Base-by-base conservation (phyloP, 2,797 vertebrate species). In the Mormyrus proboscirostris region DNA sequence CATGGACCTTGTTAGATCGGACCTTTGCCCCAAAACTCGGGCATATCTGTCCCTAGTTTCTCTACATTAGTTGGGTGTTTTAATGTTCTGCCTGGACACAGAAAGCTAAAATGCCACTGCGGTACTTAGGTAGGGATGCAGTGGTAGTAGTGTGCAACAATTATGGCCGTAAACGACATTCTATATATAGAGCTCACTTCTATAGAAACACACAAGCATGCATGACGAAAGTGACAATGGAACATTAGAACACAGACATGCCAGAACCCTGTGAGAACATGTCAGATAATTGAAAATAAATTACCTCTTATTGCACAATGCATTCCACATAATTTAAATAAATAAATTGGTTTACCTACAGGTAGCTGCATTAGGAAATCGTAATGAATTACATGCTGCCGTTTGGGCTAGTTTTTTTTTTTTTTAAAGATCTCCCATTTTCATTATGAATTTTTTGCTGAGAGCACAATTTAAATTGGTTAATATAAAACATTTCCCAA, bases 221-320 rank as follows among this genome's bases (percentile, higher is more conserved):
- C 8, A 25, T 44, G 3, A 50, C 41, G 51, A 9, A 84, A 51
- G 51, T 84, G 9, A 84, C 44, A 84, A 29, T 51, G 82, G 44
- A 84, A 12, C n/a, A 84, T 84, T n/a, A n/a, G 9, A 44, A 49
- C 7, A 83, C 44, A 83, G 10, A 83, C 9, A 44, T 83, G n/a
- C 47, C 9, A 33, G 44, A 51, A 44, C n/a, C 53, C 90, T 22
- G 73, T 87, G 88, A 69, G 89, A 90, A 90, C 57, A 88, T 89
- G 91, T 89, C 88, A 88, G 82, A 88, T 90, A 91, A 91, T 91
- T 90, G 90, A 76, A 89, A 90, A 90, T 92, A 93, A 91, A 91
- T 82, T 88, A 90, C 88, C 82, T 84, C 33, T 51, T 86, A 50
- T 50, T 90, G 82, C 82, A 86, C 47, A 89, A 59, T 19, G n/a